phyloP scores from a whole-genome alignment of 2,888 invertebrate genomes.

The Sericinus montela region DNA sequence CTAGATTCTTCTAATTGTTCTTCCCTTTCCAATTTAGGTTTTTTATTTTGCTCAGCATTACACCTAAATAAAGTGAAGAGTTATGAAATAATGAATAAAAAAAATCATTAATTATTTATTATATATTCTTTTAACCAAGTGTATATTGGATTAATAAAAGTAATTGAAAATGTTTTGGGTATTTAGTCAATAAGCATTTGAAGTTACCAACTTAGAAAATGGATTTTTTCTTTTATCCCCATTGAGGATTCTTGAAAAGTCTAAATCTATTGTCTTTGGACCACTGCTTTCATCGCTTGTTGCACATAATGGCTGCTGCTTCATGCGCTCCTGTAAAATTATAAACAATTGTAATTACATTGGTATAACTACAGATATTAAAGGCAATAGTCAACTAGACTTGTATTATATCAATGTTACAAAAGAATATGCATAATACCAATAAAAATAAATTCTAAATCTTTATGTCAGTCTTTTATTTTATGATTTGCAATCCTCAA shows the following conservation, averaged over 20 bases:
- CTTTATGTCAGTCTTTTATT: too few relatives aligned
- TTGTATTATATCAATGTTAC: too few relatives aligned
- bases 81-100: background rate
- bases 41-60: slow-evolving; percentile 47
- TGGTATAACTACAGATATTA: too few relatives aligned
- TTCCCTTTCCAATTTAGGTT: slow-evolving; percentile 42
- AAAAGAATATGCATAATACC: too few relatives aligned
- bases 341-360: background rate
- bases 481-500: too few relatives aligned
- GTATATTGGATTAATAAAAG: too few relatives aligned
- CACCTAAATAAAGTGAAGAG: slow-evolving; percentile 32
- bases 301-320: slow-evolving; percentile 52
- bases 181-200: too few relatives aligned
- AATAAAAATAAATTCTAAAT: too few relatives aligned
- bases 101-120: too few relatives aligned
- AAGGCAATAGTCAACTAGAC: too few relatives aligned
- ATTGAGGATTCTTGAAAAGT: slow-evolving; percentile 67
- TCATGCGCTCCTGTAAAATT: slow-evolving; percentile 63
- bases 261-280: slow-evolving; percentile 49
- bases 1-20: slow-evolving; percentile 63
- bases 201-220: slow-evolving; percentile 79
- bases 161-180: too few relatives aligned
- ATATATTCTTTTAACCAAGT: too few relatives aligned
- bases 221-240: slow-evolving; percentile 88
- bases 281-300: slow-evolving; percentile 39